Evolutionary conservation across 2,888 invertebrate genomes (phyloP).

Genomic region (Cerastis leucographa): DNA sequence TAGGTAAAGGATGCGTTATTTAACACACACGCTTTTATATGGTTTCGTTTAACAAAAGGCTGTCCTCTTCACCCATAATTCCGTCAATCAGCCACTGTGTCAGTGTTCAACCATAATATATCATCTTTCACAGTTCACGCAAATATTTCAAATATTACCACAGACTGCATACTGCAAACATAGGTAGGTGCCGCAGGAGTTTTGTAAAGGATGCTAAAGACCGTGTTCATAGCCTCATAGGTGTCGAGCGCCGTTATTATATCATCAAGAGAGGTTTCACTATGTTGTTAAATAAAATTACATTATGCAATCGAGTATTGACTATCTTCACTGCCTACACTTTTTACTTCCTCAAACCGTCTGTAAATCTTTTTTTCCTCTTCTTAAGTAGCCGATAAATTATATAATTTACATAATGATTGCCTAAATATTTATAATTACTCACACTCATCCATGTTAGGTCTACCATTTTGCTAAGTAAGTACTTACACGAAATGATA

Average conservation of each 20-base stretch:
- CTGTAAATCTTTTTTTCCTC: constrained; percentile 57
- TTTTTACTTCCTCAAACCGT: constrained; percentile 78
- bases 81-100: not conserved
- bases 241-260: constrained; percentile 77
- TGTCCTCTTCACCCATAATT: not conserved
- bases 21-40: not conserved
- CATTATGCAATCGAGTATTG: constrained; percentile 82
- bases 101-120: not conserved
- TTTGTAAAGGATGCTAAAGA: constrained; percentile 56
- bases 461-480: constrained; percentile 28
- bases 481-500: constrained; percentile 18
- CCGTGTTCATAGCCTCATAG: constrained; percentile 36
- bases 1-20: not conserved
- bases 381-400: constrained; percentile 51
- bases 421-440: constrained; percentile 49
- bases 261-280: constrained; percentile 85
- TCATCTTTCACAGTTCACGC: constrained; percentile 3
- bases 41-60: not conserved
- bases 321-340: constrained; percentile 72
- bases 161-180: constrained; percentile 22
- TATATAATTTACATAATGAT: constrained; percentile 55
- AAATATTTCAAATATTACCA: constrained; percentile 9
- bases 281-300: constrained; percentile 87
- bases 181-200: constrained; percentile 16
- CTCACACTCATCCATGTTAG: constrained; percentile 30